Conservation (phyloP, 1,140 invertebrate genomes). For the Bombus affinis region DNA sequence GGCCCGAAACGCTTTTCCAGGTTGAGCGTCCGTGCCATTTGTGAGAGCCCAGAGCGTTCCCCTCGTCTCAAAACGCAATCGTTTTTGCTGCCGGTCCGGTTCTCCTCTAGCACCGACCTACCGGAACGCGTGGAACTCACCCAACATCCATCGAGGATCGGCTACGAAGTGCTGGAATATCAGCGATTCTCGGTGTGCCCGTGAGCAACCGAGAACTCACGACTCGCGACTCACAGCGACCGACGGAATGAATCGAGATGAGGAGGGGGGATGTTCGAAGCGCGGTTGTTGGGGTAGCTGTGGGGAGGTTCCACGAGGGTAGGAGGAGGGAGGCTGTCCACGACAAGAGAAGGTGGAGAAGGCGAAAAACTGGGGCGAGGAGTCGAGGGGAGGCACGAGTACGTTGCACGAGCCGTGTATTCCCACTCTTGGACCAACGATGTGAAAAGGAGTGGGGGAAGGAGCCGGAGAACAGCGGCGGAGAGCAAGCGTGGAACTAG, state of each 20-base stretch:
- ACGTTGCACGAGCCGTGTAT: neutral
- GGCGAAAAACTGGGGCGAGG: neutral
- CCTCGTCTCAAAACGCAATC: slow-evolving; percentile 58
- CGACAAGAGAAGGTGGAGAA: slow-evolving; percentile 9
- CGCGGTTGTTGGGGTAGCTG: no score
- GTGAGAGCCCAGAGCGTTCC: slow-evolving; percentile 22
- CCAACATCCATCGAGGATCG: slow-evolving; percentile 57
- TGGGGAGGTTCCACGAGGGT: neutral
- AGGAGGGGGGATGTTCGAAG: neutral
- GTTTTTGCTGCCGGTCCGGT: slow-evolving; percentile 65
- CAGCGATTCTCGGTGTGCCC: slow-evolving; percentile 1
- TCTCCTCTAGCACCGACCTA: slow-evolving; percentile 63
- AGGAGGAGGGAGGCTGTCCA: neutral
- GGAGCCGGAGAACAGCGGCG: slow-evolving; percentile 59
- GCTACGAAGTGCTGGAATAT: slow-evolving; percentile 56
- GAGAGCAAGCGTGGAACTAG: slow-evolving; percentile 63
- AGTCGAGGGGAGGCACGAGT: neutral
- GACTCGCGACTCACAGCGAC: neutral
- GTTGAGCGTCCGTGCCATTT: neutral
- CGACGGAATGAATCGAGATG: neutral
- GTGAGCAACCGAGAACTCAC: slow-evolving; percentile 2
- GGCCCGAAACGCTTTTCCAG: slow-evolving; percentile 19
- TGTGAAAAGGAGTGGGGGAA: slow-evolving; percentile 17
- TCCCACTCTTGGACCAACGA: neutral
- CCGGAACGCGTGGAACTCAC: slow-evolving; percentile 64